Percentiles rank a stretch among this genome's conserved stretches.
Evolutionary conservation across 2,888 invertebrate genomes (phyloP).

Genomic region (Clanis bilineata): DNA sequence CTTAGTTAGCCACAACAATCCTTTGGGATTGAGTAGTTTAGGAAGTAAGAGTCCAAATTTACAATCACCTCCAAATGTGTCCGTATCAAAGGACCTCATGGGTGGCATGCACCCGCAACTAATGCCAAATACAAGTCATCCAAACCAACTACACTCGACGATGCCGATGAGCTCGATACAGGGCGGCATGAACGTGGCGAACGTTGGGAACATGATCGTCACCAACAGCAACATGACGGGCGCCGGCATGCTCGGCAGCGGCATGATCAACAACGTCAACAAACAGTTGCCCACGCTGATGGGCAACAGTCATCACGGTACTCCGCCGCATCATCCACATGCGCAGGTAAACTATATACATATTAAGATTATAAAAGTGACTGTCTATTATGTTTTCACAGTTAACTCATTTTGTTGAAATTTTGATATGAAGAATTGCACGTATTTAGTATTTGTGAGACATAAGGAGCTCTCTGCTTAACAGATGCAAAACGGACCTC

Average conservation of each 20-base stretch:
- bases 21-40: constrained; percentile 88
- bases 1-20: constrained; percentile 87
- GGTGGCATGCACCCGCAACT: constrained; percentile 86
- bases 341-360: constrained; percentile 63
- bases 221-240: constrained; percentile 88
- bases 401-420: too few relatives aligned
- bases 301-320: constrained; percentile 79
- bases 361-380: too few relatives aligned
- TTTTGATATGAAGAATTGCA: too few relatives aligned
- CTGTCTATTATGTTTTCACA: too few relatives aligned
- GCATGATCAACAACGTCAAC: constrained; percentile 89
- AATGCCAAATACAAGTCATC: constrained; percentile 88
- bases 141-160: constrained; percentile 78
- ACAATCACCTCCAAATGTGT: constrained; percentile 92
- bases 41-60: constrained; percentile 92
- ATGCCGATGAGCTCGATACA: constrained; percentile 89
- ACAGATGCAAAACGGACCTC: constrained; percentile 90
- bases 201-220: constrained; percentile 89
- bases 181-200: constrained; percentile 86
- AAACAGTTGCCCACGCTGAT: constrained; percentile 87
- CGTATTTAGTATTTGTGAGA: too few relatives aligned
- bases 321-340: constrained; percentile 71
- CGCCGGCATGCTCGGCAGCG: constrained; percentile 87
- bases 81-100: constrained; percentile 90
- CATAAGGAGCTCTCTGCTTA: constrained; percentile 19